These are phyloP conservation scores for Xiphias gladius DNA, from an alignment of 2,113 vertebrate species.

Conservation along the genomic window DNA sequence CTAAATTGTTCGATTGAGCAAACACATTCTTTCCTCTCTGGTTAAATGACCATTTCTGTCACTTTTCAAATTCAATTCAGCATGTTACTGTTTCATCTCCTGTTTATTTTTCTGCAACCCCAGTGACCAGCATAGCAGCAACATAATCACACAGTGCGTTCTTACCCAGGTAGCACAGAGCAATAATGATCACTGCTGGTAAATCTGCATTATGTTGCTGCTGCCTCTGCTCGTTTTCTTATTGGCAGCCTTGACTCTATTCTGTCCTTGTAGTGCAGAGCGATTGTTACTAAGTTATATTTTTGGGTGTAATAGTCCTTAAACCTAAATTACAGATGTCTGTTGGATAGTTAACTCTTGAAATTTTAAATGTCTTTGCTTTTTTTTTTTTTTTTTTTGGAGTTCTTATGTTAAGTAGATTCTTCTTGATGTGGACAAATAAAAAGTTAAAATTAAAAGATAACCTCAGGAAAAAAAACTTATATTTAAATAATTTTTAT, in stretches of 20 bases:
- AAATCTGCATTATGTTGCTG: not conserved
- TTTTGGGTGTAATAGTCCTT: not conserved
- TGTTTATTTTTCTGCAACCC: not conserved
- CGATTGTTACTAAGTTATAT: not conserved
- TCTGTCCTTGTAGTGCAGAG: not conserved
- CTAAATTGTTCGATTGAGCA: no score
- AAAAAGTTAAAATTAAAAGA: not conserved
- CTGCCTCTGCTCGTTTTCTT: not conserved
- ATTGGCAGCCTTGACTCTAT: not conserved
- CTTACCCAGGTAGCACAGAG: constrained; percentile 18
- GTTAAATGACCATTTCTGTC: not conserved
- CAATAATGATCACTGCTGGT: not conserved
- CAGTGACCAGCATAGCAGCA: not conserved
- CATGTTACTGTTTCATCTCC: not conserved
- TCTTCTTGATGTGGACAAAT: not conserved
- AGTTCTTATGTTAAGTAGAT: not conserved
- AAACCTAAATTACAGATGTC: not conserved
- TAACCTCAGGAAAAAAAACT: no score
- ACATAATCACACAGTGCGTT: not conserved
- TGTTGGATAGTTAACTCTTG: not conserved
- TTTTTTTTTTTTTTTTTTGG: not conserved
- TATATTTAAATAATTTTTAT: no score
- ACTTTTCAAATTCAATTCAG: constrained; percentile 29
- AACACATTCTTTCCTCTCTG: no score
- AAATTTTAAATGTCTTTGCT: not conserved